Evolutionary conservation across 2,888 invertebrate species (phyloP).

Genomic region (Koerneria pararmatus): DNA sequence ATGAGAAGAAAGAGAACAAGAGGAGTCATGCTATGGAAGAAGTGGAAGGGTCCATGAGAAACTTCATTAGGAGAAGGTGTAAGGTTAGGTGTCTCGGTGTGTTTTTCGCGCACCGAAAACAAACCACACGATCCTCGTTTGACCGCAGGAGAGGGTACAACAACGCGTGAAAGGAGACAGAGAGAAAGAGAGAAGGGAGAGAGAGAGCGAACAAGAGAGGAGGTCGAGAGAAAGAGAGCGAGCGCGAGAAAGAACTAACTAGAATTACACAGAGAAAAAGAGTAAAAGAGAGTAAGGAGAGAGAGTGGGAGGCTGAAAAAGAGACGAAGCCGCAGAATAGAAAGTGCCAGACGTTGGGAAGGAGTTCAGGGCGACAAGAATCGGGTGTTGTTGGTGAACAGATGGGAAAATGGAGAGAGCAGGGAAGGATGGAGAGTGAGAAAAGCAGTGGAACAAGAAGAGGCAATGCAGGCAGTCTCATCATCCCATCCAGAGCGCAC

Average conservation of each 20-base stretch:
- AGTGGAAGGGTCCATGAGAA: not conserved
- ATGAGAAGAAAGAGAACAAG: not conserved
- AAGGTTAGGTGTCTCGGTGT: constrained; percentile 17
- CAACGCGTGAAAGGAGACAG: constrained; percentile 13
- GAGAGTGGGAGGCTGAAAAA: not conserved
- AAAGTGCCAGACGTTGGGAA: not conserved
- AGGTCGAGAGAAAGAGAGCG: not conserved
- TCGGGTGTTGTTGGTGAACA: constrained; percentile 4
- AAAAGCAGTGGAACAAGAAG: not conserved
- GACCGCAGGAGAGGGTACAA: not conserved
- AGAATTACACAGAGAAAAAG: not conserved
- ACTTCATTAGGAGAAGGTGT: not conserved
- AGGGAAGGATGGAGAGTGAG: constrained; percentile 4
- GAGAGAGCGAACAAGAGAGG: not conserved
- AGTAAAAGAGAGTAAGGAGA: not conserved
- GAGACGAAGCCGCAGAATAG: not conserved
- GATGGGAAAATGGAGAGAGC: no score
- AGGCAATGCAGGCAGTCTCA: constrained; percentile 1
- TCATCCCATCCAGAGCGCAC: constrained; percentile 5
- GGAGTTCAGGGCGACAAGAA: constrained; percentile 9
- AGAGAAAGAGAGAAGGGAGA: not conserved
- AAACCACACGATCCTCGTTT: not conserved
- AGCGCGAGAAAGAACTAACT: not conserved
- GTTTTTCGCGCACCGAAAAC: no score
- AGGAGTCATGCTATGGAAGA: no score